Evolutionary conservation across 53 echinoderm and acorn worm genomes (phyloP), one percentile per base, ranked within the genome.

Genomic region (Henricia sp.): DNA sequence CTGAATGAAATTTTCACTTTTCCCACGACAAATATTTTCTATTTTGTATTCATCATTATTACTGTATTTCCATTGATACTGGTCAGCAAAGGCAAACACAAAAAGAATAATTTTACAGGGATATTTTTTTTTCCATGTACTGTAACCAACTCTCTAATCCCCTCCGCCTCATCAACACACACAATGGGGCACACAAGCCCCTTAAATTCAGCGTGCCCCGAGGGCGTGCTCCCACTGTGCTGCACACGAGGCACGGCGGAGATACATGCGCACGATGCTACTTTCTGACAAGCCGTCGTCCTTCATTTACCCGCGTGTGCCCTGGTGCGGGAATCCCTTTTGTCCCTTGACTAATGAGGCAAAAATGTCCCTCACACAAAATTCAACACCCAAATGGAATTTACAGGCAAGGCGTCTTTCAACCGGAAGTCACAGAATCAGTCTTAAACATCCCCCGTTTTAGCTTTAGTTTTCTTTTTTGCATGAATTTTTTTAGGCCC

Each of bases 261-360:
- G 76, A 76, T 76, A 76, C 76, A 76, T 76, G 76, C 59, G 58
- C 58, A 58, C 76, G 29, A 14, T 28, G 59, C 58, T 43, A 37
- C 58, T 26, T 57, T 58, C 76, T 76, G 76, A 76, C 76, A 76
- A 41, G 39, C 76, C 59, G 76, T 76, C 76, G 59, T 76, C 76
- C 59, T 55, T 76, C 58, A 76, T 76, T 60, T 57, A 32, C 42
- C 33, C 42, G 76, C 76, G 24, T 28, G 58, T 41, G n/a, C 59
- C 59, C 57, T 57, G 37, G 56, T 51, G 76, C 59, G 23, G 58
- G 76, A 60, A 29, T 76, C 42, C 59, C 30, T 76, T 58, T 58
- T 54, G 73, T n/a, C n/a, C n/a, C 52, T 73, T 76, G 76, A 39
- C 59, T 76, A 76, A 76, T 76, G 76, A 76, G 76, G 76, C 76